A percentile compares a stretch with the other conserved stretches of the same genome.
phyloP scores from a whole-genome alignment of 2,113 vertebrate genomes.

The Calyptomena viridis region DNA sequence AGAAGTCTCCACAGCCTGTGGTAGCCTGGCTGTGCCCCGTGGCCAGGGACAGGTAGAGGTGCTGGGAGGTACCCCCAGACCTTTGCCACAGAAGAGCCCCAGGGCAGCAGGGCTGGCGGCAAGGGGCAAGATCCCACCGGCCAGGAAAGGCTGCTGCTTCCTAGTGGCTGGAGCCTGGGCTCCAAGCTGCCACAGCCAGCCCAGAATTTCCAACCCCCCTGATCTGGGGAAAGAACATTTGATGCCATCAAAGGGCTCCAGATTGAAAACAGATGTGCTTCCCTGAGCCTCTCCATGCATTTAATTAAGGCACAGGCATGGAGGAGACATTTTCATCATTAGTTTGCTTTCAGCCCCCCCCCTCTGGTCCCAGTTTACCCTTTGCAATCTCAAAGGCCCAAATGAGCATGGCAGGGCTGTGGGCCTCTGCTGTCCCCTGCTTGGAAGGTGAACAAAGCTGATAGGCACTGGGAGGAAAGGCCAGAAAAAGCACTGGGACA shows the following conservation, averaged over 20 bases:
- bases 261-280: slow-evolving; percentile 98
- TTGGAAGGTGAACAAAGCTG: neutral
- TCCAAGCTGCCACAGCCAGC: slow-evolving; percentile 85
- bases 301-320: slow-evolving; percentile 94
- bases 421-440: neutral
- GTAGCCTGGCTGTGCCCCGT: fast-evolving
- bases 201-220: slow-evolving; percentile 86
- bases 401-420: neutral
- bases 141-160: slow-evolving; percentile 60
- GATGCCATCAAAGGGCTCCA: slow-evolving; percentile 97
- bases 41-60: neutral
- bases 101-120: neutral
- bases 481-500: neutral
- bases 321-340: slow-evolving; percentile 92
- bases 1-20: neutral
- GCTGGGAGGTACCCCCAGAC: neutral
- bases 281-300: slow-evolving; percentile 91
- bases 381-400: slow-evolving; percentile 63
- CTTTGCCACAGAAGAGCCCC: neutral
- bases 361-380: slow-evolving; percentile 65
- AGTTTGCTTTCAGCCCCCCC: slow-evolving; percentile 70
- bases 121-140: neutral
- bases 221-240: slow-evolving; percentile 97
- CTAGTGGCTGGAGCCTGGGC: slow-evolving; percentile 76
- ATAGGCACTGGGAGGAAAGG: neutral